Conservation (phyloP, 2,113 vertebrate species). For the Sakesphorus luctuosus region DNA sequence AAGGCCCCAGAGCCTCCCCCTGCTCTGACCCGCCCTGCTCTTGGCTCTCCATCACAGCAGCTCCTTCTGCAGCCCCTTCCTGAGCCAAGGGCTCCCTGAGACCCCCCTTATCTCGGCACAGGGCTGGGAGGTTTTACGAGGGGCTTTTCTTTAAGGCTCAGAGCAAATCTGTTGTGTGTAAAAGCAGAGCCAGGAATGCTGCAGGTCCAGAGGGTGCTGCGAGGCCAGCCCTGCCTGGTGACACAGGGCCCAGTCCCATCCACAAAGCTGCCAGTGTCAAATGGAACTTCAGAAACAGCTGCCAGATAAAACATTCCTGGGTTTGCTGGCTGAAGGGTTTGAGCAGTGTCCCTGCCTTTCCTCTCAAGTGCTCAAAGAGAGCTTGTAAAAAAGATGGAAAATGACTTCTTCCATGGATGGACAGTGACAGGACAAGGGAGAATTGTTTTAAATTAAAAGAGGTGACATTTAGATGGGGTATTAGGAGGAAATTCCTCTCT, state of each 20-base stretch:
- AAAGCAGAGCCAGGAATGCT: fast-evolving
- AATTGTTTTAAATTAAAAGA: no score
- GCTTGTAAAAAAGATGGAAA: not conserved
- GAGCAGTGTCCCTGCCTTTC: not conserved
- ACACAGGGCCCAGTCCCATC: not conserved
- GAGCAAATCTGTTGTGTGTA: not conserved
- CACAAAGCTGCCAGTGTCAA: fast-evolving
- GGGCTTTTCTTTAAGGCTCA: not conserved
- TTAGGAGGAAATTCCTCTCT: not conserved
- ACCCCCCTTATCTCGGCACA: not conserved
- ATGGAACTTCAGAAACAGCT: not conserved
- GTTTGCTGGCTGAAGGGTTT: not conserved
- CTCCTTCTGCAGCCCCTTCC: not conserved
- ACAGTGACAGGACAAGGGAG: not conserved
- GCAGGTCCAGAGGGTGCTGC: not conserved
- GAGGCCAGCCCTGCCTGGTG: not conserved
- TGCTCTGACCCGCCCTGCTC: fast-evolving
- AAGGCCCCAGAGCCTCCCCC: not conserved
- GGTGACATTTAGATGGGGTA: not conserved
- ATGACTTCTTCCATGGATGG: not conserved
- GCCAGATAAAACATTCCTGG: not conserved
- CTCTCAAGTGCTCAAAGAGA: not conserved
- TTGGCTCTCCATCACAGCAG: not conserved
- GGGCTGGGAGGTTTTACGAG: not conserved
- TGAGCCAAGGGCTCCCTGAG: not conserved